These are phyloP conservation scores for Ctenoplectra terminalis DNA, from an alignment of 1,140 invertebrate species.

Conservation along the genomic window DNA sequence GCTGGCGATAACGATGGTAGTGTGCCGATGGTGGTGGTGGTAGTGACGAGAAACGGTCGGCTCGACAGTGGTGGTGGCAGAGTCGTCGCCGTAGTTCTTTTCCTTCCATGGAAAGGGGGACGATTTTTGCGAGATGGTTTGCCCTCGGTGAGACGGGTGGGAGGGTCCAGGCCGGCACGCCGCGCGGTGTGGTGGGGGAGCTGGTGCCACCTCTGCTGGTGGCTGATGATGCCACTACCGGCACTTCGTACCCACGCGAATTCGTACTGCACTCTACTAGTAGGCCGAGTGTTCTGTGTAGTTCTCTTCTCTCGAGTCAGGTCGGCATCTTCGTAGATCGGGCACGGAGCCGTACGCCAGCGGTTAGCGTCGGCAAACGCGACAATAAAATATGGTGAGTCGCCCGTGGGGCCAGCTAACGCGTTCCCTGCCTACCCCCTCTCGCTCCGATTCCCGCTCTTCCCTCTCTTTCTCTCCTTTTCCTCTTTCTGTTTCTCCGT, in stretches of 20 bases:
- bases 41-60: constrained; percentile 63
- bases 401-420: constrained; percentile 68
- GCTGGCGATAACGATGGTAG: constrained; percentile 68
- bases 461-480: constrained; percentile 63
- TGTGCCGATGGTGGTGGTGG: constrained; percentile 64
- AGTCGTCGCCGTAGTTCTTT: constrained; percentile 80
- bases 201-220: constrained; percentile 74
- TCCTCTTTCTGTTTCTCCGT: constrained; percentile 61
- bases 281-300: constrained; percentile 58
- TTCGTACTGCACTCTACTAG: constrained; percentile 59
- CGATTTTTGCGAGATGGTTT: constrained; percentile 84
- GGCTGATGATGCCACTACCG: constrained; percentile 57
- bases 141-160: constrained; percentile 79
- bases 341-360: constrained; percentile 59
- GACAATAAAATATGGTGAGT: constrained; percentile 80
- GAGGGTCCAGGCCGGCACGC: constrained; percentile 75
- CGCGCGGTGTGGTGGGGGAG: constrained; percentile 69
- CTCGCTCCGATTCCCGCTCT: constrained; percentile 38
- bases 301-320: constrained; percentile 56
- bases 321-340: constrained; percentile 64
- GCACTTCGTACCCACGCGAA: constrained; percentile 60
- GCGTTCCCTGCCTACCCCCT: constrained; percentile 62
- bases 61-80: constrained; percentile 71
- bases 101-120: constrained; percentile 78
- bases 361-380: constrained; percentile 77